Conservation (phyloP, 2,797 vertebrate genomes). For the Phoeniculus purpureus region DNA sequence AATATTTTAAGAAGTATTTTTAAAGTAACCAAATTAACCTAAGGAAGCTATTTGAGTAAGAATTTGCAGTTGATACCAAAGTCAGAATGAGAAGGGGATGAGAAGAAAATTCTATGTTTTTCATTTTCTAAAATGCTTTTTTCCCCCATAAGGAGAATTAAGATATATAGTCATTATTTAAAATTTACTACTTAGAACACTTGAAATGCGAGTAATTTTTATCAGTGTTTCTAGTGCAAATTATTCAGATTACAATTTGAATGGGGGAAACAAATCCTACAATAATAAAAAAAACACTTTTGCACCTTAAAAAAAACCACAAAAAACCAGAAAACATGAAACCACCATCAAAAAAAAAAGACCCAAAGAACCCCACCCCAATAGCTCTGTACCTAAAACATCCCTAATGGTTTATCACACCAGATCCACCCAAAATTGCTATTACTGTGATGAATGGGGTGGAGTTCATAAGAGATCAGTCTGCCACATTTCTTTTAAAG, state of each 20-base stretch:
- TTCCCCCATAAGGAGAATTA: neutral
- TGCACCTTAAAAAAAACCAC: neutral
- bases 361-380: too few species aligned
- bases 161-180: neutral
- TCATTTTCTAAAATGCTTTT: neutral
- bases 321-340: neutral
- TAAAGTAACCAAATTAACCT: neutral
- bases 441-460: neutral
- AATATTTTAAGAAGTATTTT: neutral
- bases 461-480: neutral
- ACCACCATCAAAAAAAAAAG: too few species aligned
- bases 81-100: neutral
- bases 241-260: neutral
- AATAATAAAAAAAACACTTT: neutral
- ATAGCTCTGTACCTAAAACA: neutral
- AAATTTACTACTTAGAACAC: neutral
- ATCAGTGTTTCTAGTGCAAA: neutral
- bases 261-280: neutral
- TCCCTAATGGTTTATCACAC: neutral
- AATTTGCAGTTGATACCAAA: neutral
- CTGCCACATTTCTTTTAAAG: neutral
- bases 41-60: neutral
- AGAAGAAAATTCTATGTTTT: neutral
- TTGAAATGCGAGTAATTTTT: neutral
- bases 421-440: conserved; percentile 29